A percentile compares a stretch with the other conserved stretches of the same genome.
phyloP scores from a whole-genome alignment of 2,888 invertebrate species.

The Protodeltote pygarga region DNA sequence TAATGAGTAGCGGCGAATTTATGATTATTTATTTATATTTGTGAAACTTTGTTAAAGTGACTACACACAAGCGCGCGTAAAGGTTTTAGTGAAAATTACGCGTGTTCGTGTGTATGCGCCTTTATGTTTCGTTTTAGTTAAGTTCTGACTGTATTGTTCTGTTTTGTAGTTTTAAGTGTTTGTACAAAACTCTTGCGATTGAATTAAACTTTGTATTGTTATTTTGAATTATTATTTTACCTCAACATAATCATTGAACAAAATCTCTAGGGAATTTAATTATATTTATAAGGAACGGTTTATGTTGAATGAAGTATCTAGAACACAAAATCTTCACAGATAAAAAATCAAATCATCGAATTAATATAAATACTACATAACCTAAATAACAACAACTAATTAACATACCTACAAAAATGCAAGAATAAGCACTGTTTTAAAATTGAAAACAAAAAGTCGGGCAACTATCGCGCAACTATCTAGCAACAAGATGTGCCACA shows the following conservation, averaged over 20 bases:
- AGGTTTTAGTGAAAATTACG: too few species aligned
- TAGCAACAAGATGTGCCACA: too few species aligned
- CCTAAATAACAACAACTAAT: too few species aligned
- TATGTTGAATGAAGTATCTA: too few species aligned
- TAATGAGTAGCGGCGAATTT: slow-evolving; percentile 38
- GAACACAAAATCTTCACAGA: too few species aligned
- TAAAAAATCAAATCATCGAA: too few species aligned
- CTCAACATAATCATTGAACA: slow-evolving; percentile 1
- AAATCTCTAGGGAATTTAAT: too few species aligned
- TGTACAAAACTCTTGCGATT: slow-evolving; percentile 76
- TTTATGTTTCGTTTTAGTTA: slow-evolving; percentile 36
- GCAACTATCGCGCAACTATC: slow-evolving; percentile 39
- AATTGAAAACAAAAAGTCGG: neutral
- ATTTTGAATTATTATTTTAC: slow-evolving; percentile 6
- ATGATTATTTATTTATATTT: slow-evolving; percentile 49
- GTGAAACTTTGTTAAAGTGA: too few species aligned
- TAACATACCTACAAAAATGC: too few species aligned
- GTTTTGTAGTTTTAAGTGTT: slow-evolving; percentile 69
- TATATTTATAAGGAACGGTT: too few species aligned
- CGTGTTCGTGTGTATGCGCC: neutral
- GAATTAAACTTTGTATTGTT: slow-evolving; percentile 63
- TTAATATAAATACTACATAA: too few species aligned
- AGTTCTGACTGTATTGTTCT: slow-evolving; percentile 46
- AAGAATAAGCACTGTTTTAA: neutral
- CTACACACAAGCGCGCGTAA: too few species aligned